Base-by-base conservation (phyloP, 37 sponge, comb jelly and placozoan genomes). In the Mnemiopsis leidyi region DNA sequence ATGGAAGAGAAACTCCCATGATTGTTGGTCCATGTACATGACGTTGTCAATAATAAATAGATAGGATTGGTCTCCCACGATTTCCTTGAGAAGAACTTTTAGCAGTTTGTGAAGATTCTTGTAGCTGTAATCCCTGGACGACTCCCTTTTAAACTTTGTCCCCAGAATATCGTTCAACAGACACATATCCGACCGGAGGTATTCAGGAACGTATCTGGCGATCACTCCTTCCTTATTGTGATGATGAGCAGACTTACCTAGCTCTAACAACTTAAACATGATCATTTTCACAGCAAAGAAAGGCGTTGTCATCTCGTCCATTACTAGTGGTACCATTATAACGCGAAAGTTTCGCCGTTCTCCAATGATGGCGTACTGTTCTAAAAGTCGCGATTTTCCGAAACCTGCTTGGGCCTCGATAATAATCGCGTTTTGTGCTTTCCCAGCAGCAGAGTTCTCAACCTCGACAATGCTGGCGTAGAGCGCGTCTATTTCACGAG, bases 331-430 rank as follows among this genome's bases (percentile, higher is more conserved):
- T 32, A 32, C 36, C 30, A 25, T 40, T 1, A 40, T 85, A 0
- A 85, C 90, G 7, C 1, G 13, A 67, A 35, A 85, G 48, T 85
- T 85, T 85, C 61, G 7, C 23, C 36, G 90, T 3, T 85, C 0
- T n/a, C 90, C 90, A n/a, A 85, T 38, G 0, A 85, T 1, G 24
- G 39, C 61, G 29, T 40, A 85, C 24, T 85, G 90, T 1, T 85
- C 90, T 26, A 85, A 67, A 36, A 85, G 90, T 0, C 67, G 23
- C 1, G 90, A 40, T 40, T 85, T 85, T 3, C 90, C 90, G 39
- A 85, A 85, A 28, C 90, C 90, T 39, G 90, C 90, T 26, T 85
- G 90, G n/a, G 30, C 90, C 90, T 85, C 90, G 7, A 85, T 40
- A 1, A 85, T 38, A 23, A 85, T 85, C 23, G 36, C 39, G 36